A percentile compares a stretch with the other conserved stretches of the same genome.
phyloP scores from a whole-genome alignment of 2,113 vertebrate species.

The Neotragus moschatus region DNA sequence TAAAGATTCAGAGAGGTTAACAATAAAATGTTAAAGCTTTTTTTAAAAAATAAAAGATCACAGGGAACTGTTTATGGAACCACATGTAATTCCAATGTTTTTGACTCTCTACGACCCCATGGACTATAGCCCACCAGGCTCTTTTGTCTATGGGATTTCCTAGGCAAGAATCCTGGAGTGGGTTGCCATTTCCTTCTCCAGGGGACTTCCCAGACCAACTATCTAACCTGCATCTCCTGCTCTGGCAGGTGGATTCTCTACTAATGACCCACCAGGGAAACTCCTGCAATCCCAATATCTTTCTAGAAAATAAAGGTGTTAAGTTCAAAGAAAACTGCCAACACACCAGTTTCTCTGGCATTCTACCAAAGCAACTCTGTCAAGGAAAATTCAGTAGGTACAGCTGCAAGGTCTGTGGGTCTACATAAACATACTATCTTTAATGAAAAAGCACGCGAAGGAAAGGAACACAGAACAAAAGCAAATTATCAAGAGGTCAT shows the following conservation, averaged over 20 bases:
- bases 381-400: neutral
- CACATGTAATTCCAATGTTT: neutral
- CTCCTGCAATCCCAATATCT: neutral
- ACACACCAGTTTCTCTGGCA: neutral
- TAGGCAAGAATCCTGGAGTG: neutral
- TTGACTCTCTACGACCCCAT: neutral
- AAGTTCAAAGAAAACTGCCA: conserved; percentile 20
- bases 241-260: neutral
- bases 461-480: neutral
- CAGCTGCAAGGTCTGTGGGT: neutral
- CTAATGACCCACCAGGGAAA: neutral
- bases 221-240: neutral
- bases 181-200: neutral
- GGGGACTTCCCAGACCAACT: neutral
- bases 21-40: neutral
- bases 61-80: neutral
- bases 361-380: neutral
- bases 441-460: neutral
- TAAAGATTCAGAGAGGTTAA: neutral
- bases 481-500: neutral
- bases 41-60: neutral
- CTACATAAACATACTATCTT: neutral
- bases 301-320: neutral
- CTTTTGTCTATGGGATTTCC: neutral
- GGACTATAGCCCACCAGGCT: neutral